Evolutionary conservation across 1,140 invertebrate species (phyloP).

Genomic region (Maniola jurtina): DNA sequence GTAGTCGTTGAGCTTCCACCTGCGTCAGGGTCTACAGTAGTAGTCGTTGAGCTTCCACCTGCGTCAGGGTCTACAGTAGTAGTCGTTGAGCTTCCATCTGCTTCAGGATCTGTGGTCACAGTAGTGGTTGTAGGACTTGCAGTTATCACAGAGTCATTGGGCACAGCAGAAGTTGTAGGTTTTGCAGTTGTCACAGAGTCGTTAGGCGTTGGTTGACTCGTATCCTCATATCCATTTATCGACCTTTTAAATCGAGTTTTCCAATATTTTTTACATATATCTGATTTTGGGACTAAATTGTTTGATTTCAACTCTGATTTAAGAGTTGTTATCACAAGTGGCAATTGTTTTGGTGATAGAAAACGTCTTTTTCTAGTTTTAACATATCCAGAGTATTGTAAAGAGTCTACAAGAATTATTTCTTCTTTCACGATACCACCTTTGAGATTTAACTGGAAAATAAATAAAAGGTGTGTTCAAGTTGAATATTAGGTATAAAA

Average conservation of each 20-base stretch:
- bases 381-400: background rate
- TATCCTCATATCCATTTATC: background rate
- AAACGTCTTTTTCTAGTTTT: background rate
- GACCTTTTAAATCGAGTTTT: background rate
- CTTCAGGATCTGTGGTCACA: no score
- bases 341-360: background rate
- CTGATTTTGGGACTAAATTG: no score
- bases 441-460: constrained; percentile 26
- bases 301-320: no score
- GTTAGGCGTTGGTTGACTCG: background rate
- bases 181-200: background rate
- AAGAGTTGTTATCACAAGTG: background rate
- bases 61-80: no score
- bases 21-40: no score
- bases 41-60: no score
- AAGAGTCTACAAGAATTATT: constrained; percentile 35
- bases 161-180: no score
- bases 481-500: background rate
- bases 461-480: constrained; percentile 11
- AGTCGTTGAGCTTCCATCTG: no score
- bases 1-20: no score
- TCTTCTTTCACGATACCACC: constrained; percentile 25
- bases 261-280: no score
- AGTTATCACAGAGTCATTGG: no score
- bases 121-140: no score